phyloP scores from a whole-genome alignment of 2,113 vertebrate species.

The Eolophus roseicapilla region DNA sequence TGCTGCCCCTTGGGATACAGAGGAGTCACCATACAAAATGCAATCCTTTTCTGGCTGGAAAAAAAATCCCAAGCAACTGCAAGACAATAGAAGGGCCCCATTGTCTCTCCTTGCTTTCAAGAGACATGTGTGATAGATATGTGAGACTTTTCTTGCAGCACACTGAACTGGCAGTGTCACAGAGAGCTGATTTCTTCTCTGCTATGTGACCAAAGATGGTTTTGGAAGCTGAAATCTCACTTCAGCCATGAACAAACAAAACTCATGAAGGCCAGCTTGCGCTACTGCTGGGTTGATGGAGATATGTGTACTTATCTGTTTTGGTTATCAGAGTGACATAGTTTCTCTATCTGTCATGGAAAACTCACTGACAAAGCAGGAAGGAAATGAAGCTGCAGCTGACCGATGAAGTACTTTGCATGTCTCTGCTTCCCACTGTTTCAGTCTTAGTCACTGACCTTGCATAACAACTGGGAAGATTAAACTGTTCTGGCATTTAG shows the following conservation, averaged over 20 bases:
- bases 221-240: neutral
- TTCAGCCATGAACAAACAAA: neutral
- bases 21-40: conserved; percentile 23
- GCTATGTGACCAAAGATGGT: neutral
- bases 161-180: neutral
- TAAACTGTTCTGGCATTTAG: neutral
- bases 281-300: neutral
- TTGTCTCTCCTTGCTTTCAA: neutral
- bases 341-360: conserved; percentile 31
- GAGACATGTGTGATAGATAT: conserved; percentile 3
- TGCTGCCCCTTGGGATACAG: conserved; percentile 39
- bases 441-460: conserved; percentile 8
- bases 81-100: conserved; percentile 38
- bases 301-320: conserved; percentile 10
- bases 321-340: conserved; percentile 10
- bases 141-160: neutral
- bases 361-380: conserved; percentile 47
- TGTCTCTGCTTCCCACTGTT: conserved; percentile 16
- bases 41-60: conserved; percentile 13
- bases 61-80: neutral
- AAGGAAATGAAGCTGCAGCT: conserved; percentile 37
- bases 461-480: neutral
- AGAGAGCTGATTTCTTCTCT: neutral
- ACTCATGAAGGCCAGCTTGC: neutral
- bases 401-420: conserved; percentile 5